phyloP scores from a whole-genome alignment of 2,113 vertebrate genomes.

The Oenanthe oenanthe region DNA sequence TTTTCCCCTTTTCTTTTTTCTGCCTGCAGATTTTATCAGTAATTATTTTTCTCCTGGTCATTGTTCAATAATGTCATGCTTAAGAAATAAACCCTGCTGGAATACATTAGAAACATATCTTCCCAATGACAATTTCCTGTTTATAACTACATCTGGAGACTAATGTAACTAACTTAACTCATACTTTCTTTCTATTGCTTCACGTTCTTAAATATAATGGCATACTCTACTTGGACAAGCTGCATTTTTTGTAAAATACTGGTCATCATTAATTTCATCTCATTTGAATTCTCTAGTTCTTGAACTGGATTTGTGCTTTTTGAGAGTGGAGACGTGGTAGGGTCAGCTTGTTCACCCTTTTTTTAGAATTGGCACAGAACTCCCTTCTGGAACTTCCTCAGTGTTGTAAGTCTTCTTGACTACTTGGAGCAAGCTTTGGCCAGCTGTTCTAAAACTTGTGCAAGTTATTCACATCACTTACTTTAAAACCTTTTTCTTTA shows the following conservation, averaged over 20 bases:
- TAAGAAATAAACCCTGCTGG: constrained; percentile 55
- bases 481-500: neutral
- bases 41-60: constrained; percentile 15
- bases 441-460: constrained; percentile 38
- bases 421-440: constrained; percentile 36
- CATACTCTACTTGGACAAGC: neutral
- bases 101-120: constrained; percentile 64
- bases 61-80: constrained; percentile 39
- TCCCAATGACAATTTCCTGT: constrained; percentile 63
- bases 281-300: neutral
- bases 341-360: neutral
- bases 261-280: neutral
- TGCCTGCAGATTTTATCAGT: constrained; percentile 2
- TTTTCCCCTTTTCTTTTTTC: neutral
- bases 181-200: constrained; percentile 11
- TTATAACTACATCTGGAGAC: constrained; percentile 56
- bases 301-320: neutral
- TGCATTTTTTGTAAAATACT: neutral
- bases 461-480: neutral
- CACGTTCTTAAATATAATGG: neutral
- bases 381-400: constrained; percentile 14
- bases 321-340: neutral
- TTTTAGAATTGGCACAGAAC: neutral
- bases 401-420: constrained; percentile 40
- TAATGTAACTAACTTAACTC: constrained; percentile 27